These are phyloP conservation scores for Todiramphus saurophagus DNA, from an alignment of 2,113 vertebrate genomes.

Conservation along the genomic window DNA sequence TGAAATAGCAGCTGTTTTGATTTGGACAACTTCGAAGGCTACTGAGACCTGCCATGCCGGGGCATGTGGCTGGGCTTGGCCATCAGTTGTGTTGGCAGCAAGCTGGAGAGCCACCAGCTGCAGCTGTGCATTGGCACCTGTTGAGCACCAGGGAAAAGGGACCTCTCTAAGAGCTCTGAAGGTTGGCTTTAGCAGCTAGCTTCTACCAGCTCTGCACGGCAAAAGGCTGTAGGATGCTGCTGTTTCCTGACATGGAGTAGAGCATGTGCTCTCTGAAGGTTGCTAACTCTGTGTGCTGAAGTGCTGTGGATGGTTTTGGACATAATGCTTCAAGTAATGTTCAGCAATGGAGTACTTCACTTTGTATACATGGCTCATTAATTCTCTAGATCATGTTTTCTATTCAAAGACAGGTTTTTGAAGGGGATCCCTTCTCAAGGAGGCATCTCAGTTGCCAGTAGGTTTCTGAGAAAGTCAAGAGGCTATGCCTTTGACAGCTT, in stretches of 20 bases:
- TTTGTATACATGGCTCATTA: background rate
- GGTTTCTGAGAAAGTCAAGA: background rate
- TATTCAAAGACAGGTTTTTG: background rate
- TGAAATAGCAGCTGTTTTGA: fast-evolving
- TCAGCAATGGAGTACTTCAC: background rate
- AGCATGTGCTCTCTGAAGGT: background rate
- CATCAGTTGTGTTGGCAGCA: fast-evolving
- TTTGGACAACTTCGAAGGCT: background rate
- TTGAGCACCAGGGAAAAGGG: fast-evolving
- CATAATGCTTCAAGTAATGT: fast-evolving
- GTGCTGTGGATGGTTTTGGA: background rate
- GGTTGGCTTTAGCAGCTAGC: fast-evolving
- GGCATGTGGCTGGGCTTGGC: fast-evolving
- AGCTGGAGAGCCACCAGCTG: fast-evolving
- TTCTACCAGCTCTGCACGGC: background rate
- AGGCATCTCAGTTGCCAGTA: background rate
- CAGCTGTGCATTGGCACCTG: fast-evolving
- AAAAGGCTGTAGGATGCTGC: background rate
- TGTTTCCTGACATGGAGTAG: fast-evolving
- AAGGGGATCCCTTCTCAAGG: background rate
- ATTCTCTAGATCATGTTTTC: background rate
- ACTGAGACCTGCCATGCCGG: fast-evolving
- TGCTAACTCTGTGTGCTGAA: background rate
- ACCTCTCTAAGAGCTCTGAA: background rate
- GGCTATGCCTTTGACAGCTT: background rate